phyloP scores from a whole-genome alignment of 1,140 invertebrate species.

The Drosophila auraria region DNA sequence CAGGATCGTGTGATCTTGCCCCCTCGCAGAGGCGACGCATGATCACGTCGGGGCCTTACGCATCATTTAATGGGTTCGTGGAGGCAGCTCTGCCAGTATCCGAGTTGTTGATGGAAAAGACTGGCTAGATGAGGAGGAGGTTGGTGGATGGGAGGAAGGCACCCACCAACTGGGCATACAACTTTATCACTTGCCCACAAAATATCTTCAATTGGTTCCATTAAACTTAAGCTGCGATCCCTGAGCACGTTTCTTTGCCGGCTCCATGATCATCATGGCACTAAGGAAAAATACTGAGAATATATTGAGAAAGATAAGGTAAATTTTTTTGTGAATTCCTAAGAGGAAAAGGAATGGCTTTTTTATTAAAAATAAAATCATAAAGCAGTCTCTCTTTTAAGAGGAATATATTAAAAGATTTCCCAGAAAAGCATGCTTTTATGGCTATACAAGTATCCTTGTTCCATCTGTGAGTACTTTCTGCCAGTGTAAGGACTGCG shows the following conservation, averaged over 20 bases:
- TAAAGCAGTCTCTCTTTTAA: no score
- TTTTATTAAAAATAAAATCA: no score
- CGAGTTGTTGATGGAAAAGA: slow-evolving; percentile 72
- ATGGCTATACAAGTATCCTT: no score
- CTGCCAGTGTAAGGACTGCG: background rate
- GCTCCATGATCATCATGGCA: slow-evolving; percentile 40
- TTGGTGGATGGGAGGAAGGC: slow-evolving; percentile 12
- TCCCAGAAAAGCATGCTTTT: no score
- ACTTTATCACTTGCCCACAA: slow-evolving; percentile 83
- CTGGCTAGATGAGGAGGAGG: background rate
- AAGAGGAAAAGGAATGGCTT: no score
- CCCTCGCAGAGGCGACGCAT: slow-evolving; percentile 49
- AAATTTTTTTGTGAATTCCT: no score
- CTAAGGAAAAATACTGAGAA: background rate
- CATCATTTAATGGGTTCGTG: slow-evolving; percentile 81
- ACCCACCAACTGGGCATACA: slow-evolving; percentile 77
- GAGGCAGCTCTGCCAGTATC: slow-evolving; percentile 27
- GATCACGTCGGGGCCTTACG: slow-evolving; percentile 74
- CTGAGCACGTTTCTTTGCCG: slow-evolving; percentile 53
- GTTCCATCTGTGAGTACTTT: background rate
- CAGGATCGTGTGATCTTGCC: slow-evolving; percentile 69
- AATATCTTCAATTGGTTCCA: slow-evolving; percentile 84
- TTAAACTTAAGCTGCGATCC: slow-evolving; percentile 77
- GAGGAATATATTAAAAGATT: background rate
- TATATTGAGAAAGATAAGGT: background rate